phyloP scores from a whole-genome alignment of 2,113 vertebrate genomes.

The Cettia cetti region DNA sequence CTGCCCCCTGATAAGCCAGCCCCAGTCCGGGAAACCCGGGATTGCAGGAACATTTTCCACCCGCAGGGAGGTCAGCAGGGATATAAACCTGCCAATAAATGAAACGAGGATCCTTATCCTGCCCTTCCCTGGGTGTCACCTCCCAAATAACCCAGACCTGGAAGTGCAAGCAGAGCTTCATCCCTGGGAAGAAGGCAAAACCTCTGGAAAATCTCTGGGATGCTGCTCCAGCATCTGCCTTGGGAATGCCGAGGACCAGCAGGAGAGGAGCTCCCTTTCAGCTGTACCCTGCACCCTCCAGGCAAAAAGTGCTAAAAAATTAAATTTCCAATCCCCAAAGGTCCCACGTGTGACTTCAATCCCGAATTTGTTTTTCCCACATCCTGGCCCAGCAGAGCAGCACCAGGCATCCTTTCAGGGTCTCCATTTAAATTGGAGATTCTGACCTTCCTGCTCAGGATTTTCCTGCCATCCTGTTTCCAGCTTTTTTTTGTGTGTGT shows the following conservation, averaged over 20 bases:
- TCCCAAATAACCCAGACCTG: neutral
- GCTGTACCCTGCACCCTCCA: fast-evolving
- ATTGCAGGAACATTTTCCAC: neutral
- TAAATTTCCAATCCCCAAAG: neutral
- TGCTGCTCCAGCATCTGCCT: neutral
- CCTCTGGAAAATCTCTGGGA: neutral
- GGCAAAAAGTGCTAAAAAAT: fast-evolving
- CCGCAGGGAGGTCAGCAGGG: neutral
- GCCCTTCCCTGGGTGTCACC: neutral
- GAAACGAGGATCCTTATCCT: neutral
- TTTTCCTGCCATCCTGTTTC: constrained; percentile 43
- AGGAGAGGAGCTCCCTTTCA: neutral
- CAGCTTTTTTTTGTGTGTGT: neutral
- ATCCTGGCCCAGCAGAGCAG: neutral
- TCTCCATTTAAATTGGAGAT: constrained; percentile 61
- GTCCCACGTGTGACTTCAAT: neutral
- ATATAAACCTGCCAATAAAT: neutral
- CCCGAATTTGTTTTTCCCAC: neutral
- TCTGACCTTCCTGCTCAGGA: constrained; percentile 62
- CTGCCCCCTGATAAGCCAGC: neutral
- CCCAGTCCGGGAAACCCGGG: fast-evolving
- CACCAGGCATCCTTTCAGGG: neutral
- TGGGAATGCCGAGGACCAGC: fast-evolving
- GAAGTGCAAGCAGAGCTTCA: neutral
- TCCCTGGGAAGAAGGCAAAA: neutral